Conservation (phyloP, 1,140 invertebrate species). For the Rhagoletis zephyria region DNA sequence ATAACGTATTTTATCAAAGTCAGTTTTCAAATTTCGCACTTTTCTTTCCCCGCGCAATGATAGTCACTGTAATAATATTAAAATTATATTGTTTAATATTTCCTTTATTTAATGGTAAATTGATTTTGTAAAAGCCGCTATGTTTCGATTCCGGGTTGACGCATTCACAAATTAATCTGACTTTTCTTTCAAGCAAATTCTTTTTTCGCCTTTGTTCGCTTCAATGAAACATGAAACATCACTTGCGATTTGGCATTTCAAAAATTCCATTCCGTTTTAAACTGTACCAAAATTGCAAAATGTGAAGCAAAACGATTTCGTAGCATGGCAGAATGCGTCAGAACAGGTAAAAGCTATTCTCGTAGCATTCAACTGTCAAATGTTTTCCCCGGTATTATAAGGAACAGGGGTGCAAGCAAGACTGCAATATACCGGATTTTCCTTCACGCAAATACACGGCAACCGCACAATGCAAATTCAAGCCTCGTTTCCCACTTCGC, state of each 20-base stretch:
- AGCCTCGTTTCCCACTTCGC: neutral
- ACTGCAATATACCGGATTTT: neutral
- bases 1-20: neutral
- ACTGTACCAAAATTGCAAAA: neutral
- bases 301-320: neutral
- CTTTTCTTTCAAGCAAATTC: neutral
- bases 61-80: neutral
- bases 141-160: neutral
- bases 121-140: slow-evolving; percentile 27
- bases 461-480: slow-evolving; percentile 2
- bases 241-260: slow-evolving; percentile 14
- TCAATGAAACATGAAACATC: neutral
- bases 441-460: neutral
- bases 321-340: neutral
- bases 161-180: neutral
- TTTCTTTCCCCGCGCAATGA: neutral
- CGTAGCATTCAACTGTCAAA: neutral
- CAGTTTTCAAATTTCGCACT: neutral
- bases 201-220: slow-evolving; percentile 14
- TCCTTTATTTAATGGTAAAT: neutral
- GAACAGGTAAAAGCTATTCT: neutral
- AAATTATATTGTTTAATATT: neutral
- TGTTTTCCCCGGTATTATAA: neutral
- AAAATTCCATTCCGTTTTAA: slow-evolving; percentile 5
- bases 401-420: neutral